These are phyloP conservation scores for Nasua narica DNA, from an alignment of 2,797 vertebrate species.

Conservation along the genomic window DNA sequence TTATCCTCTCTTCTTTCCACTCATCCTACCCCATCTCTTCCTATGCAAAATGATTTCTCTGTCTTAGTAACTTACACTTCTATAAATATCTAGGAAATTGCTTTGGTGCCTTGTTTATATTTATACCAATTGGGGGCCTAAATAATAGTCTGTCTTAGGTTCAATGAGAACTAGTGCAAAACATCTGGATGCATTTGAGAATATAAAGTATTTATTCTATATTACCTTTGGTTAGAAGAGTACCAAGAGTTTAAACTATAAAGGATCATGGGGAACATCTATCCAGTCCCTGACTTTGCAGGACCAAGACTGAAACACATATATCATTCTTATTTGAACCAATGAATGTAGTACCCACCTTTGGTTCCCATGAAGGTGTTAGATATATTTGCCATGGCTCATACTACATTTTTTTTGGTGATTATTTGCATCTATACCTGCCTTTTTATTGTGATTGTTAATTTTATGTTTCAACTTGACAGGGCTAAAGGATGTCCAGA, in stretches of 20 bases:
- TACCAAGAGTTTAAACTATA: too few relatives aligned
- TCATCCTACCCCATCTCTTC: not conserved
- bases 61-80: not conserved
- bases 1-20: not conserved
- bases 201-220: too few relatives aligned
- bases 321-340: not conserved
- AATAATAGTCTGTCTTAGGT: not conserved
- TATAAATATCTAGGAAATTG: not conserved
- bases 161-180: too few relatives aligned
- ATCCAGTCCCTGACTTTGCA: too few relatives aligned
- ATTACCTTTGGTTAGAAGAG: too few relatives aligned
- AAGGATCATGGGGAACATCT: too few relatives aligned
- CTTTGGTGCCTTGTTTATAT: not conserved
- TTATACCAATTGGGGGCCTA: not conserved
- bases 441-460: not conserved
- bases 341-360: not conserved
- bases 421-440: not conserved
- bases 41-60: not conserved
- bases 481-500: not conserved
- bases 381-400: not conserved
- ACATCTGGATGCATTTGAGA: too few relatives aligned
- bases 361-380: not conserved
- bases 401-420: not conserved
- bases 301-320: not conserved
- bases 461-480: not conserved